Evolutionary conservation across 1,140 invertebrate species (phyloP).

Genomic region (Macrotrachela quadricornifera): DNA sequence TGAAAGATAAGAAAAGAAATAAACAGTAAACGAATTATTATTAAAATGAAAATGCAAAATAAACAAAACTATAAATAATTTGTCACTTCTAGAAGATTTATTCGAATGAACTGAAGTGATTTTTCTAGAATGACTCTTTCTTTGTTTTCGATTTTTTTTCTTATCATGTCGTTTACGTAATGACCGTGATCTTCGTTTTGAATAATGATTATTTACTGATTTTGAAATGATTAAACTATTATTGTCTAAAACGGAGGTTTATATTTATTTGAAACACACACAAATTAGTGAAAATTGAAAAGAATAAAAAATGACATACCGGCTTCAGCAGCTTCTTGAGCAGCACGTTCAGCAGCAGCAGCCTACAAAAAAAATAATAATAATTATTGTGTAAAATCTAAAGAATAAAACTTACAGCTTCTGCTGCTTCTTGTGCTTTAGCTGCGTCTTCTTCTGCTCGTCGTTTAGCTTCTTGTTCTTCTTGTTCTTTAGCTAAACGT

Average conservation of each 20-base stretch:
- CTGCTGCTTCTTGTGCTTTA: conserved; percentile 14
- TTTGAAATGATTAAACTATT: too few species aligned
- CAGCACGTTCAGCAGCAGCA: not conserved
- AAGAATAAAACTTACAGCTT: too few species aligned
- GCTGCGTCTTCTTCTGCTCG: conserved; percentile 23
- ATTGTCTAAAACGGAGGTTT: too few species aligned
- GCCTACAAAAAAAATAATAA: not conserved
- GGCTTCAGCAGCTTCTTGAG: not conserved
- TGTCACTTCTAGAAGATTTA: not conserved
- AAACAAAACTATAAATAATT: not conserved
- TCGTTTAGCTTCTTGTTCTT: conserved; percentile 18
- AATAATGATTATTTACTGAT: too few species aligned
- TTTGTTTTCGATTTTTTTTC: not conserved
- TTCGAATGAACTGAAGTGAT: not conserved
- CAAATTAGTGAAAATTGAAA: too few species aligned
- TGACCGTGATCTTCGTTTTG: too few species aligned
- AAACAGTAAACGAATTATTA: too few species aligned
- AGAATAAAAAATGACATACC: not conserved
- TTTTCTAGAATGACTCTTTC: not conserved
- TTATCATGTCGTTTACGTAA: too few species aligned
- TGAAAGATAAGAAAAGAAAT: too few species aligned
- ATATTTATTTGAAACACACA: too few species aligned
- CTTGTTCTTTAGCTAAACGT: conserved; percentile 9
- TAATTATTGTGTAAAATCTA: too few species aligned
- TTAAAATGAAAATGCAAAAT: not conserved